Conservation (phyloP, 2,888 invertebrate genomes). For the Drosophila seclusa region DNA sequence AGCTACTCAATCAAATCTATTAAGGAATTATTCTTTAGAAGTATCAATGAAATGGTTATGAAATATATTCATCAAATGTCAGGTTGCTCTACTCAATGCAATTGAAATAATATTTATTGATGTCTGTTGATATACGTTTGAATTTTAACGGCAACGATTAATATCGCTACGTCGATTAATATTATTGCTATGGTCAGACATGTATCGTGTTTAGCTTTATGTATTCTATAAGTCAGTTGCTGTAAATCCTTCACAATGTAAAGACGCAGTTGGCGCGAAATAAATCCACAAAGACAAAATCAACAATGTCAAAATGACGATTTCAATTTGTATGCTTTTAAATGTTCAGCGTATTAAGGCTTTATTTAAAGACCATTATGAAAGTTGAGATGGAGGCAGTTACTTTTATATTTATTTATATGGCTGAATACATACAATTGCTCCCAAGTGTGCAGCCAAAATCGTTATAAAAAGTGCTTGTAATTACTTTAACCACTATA, state of each 20-base stretch:
- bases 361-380: background rate
- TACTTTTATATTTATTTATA: constrained; percentile 7
- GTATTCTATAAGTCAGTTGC: too few species aligned
- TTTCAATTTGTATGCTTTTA: background rate
- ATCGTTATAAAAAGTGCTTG: constrained; percentile 16
- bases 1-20: background rate
- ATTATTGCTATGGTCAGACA: too few species aligned
- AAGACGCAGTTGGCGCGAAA: too few species aligned
- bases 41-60: background rate
- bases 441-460: constrained; percentile 14
- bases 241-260: too few species aligned
- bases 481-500: constrained; percentile 31
- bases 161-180: too few species aligned
- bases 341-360: background rate
- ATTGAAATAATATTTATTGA: too few species aligned
- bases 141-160: too few species aligned
- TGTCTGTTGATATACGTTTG: too few species aligned
- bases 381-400: background rate
- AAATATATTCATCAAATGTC: background rate
- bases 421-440: constrained; percentile 29
- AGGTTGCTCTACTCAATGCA: background rate
- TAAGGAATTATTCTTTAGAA: background rate
- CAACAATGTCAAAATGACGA: too few species aligned
- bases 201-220: too few species aligned
- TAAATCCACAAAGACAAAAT: too few species aligned